Conservation (phyloP, 2,797 vertebrate genomes). For the Platyrinchus mystaceus region DNA sequence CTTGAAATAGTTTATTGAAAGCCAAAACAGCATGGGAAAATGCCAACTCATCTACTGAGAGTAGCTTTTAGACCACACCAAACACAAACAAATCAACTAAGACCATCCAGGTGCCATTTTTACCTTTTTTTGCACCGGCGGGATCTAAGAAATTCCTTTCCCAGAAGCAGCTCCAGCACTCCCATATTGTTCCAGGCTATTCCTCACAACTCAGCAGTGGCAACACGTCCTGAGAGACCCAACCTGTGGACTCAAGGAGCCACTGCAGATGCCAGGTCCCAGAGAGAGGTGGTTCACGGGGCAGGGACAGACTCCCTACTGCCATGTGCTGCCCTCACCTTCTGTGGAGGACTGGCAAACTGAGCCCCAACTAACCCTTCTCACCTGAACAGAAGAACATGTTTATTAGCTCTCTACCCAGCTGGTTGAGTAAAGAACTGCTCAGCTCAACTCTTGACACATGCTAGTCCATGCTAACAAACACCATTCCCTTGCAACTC, state of each 20-base stretch:
- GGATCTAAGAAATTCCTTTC: accelerated
- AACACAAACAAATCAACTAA: background rate
- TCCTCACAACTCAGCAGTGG: accelerated
- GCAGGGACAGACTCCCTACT: accelerated
- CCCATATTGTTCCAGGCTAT: accelerated
- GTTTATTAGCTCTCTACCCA: background rate
- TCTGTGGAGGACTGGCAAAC: accelerated
- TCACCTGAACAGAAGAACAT: accelerated
- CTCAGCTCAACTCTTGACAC: background rate
- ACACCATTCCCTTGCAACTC: too few species aligned
- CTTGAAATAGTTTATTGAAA: accelerated
- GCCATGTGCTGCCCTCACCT: accelerated
- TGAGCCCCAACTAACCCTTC: accelerated
- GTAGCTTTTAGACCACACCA: background rate
- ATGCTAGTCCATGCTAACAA: background rate
- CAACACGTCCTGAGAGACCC: accelerated
- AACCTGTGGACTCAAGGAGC: accelerated
- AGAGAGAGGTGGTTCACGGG: accelerated
- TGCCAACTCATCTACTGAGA: accelerated
- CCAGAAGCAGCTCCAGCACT: too few species aligned
- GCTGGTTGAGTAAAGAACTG: background rate
- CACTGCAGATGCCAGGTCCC: accelerated
- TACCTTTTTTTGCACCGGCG: too few species aligned
- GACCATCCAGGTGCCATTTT: accelerated
- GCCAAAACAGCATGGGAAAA: background rate